Evolutionary conservation across 1,140 invertebrate genomes (phyloP), one percentile per base, ranked within the genome.

Genomic region (Medauroidea extradentata): DNA sequence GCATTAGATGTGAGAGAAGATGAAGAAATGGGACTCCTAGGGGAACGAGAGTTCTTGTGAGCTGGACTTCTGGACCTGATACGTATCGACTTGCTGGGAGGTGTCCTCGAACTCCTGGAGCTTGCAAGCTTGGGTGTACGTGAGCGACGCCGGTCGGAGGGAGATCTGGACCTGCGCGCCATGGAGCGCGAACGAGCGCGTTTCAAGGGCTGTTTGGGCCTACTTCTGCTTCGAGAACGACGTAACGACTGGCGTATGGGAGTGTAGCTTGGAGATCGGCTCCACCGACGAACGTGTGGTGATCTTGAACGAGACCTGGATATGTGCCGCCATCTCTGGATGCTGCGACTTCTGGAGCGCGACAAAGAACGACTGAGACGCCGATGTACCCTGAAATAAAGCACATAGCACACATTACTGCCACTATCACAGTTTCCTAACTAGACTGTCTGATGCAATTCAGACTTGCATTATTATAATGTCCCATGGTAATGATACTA

Each of bases 311-410:
- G 73, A 65, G 75, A 73, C 23, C 74, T 70, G 9, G 69, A 70
- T 2, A 71, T 65, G 3, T 73, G 67, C 0, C 75, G 59, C 75
- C 75, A 77, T 19, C 70, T 67, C 16, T 58, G 68, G 3, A 71
- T 71, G 59, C 74, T 76, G 13, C 75, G 68, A 0, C 74, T 76
- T 19, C 75, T 66, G 3, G 76, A 77, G n/a, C 74, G 66, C 8
- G 75, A 75, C n/a, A 73, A 44, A 53, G 73, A 60, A 9, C 59
- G 52, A 56, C 53, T 55, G 19, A 34, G 39, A 14, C 25, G 19
- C 18, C 57, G 34, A 16, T 51, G 49, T 27, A 59, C n/a, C 16
- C 57, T 58, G 29, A 11, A 58, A 58, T 18, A 41, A 51, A 8
- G 49, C 18, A 48, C 25, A 23, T 16, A 57, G 18, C 3, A 7